phyloP scores from a whole-genome alignment of 2,113 vertebrate species.

The Prunella fulvescens region DNA sequence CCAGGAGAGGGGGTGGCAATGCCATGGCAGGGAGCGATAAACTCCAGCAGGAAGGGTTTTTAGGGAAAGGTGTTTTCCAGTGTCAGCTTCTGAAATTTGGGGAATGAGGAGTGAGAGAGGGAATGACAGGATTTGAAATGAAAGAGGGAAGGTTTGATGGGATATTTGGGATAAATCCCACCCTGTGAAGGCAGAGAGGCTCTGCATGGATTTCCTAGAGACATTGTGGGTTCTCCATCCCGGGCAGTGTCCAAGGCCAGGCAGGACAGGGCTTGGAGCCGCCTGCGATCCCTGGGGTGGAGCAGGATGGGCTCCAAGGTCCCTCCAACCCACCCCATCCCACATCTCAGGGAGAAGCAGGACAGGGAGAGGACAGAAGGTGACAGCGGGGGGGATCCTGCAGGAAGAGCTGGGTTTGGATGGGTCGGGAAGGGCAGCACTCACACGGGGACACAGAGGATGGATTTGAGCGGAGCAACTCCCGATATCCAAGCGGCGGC shows the following conservation, averaged over 20 bases:
- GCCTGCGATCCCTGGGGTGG: not conserved
- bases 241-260: not conserved
- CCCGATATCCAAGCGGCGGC: fast-evolving
- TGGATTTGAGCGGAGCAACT: fast-evolving
- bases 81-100: too few relatives aligned
- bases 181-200: too few relatives aligned
- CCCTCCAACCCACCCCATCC: not conserved
- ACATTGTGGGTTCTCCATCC: not conserved
- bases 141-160: not conserved
- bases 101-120: not conserved
- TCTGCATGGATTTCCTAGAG: not conserved
- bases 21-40: not conserved
- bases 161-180: not conserved
- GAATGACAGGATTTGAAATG: too few relatives aligned
- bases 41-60: too few relatives aligned
- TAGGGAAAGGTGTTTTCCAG: too few relatives aligned
- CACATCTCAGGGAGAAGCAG: not conserved
- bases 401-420: too few relatives aligned
- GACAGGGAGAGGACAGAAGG: not conserved
- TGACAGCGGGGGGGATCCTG: fast-evolving
- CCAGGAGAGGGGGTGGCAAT: too few relatives aligned
- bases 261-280: not conserved
- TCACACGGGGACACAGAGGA: not conserved
- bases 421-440: not conserved
- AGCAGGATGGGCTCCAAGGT: not conserved